These are phyloP conservation scores for Malurus splendens DNA, from an alignment of 2,797 vertebrate genomes.

Conservation along the genomic window DNA sequence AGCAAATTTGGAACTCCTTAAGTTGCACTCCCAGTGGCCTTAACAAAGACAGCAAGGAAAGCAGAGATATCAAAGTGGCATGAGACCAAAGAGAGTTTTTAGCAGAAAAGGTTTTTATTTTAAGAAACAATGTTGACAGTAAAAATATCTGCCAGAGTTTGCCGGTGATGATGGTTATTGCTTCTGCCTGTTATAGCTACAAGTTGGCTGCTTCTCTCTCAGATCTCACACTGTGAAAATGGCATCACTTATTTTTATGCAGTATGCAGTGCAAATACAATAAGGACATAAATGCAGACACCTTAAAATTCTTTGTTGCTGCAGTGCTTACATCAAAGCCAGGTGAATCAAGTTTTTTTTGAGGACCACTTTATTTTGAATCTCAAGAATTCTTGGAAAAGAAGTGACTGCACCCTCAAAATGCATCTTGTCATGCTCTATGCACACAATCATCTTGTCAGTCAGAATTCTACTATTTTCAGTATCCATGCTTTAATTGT, in stretches of 20 bases:
- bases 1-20: not conserved
- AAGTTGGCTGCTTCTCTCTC: not conserved
- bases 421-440: not conserved
- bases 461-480: not conserved
- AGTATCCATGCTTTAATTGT: constrained; percentile 26
- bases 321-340: not conserved
- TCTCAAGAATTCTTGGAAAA: not conserved
- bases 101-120: not conserved
- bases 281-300: not conserved
- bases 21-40: not conserved
- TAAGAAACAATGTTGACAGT: not conserved
- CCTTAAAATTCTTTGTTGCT: not conserved
- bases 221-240: constrained; percentile 12
- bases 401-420: not conserved
- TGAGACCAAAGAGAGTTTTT: not conserved
- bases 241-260: constrained; percentile 2
- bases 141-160: not conserved
- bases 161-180: not conserved
- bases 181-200: not conserved
- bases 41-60: not conserved
- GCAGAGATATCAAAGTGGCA: not conserved
- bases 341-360: not conserved
- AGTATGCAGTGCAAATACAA: not conserved
- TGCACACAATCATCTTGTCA: not conserved
- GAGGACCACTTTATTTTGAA: not conserved